Percentiles rank a stretch among this genome's conserved stretches.
These are phyloP conservation scores for Brachyhypopomus occidentalis DNA, from an alignment of 2,113 vertebrate species.

Conservation along the genomic window DNA sequence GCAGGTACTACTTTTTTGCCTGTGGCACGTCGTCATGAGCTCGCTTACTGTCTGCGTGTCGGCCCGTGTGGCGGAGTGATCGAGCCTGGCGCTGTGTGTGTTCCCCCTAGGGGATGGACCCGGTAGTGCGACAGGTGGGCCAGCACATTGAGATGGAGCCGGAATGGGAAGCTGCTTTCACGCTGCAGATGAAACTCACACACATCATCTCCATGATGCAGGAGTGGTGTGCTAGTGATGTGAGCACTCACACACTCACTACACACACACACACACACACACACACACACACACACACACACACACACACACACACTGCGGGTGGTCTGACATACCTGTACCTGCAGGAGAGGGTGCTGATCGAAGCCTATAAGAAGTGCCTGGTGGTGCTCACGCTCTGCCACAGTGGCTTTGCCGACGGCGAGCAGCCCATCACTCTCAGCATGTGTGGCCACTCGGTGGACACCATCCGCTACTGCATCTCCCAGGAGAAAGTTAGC, in stretches of 20 bases:
- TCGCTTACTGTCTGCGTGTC: too few species aligned
- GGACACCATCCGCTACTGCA: constrained; percentile 94
- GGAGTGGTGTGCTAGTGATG: constrained; percentile 94
- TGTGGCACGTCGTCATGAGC: too few species aligned
- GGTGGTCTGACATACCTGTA: too few species aligned
- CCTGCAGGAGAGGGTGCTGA: constrained; percentile 87
- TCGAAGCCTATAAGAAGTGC: constrained; percentile 94
- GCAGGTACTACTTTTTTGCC: too few species aligned
- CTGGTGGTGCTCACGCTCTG: constrained; percentile 85
- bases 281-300: too few species aligned
- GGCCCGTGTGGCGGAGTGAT: too few species aligned
- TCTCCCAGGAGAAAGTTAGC: constrained; percentile 97
- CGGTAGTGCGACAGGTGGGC: constrained; percentile 93
- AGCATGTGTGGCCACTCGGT: constrained; percentile 90
- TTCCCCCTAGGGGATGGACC: constrained; percentile 92
- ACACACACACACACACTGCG: too few species aligned
- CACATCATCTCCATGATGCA: constrained; percentile 98
- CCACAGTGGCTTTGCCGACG: constrained; percentile 88
- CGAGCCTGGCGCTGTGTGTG: too few species aligned
- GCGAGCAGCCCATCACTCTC: constrained; percentile 91
- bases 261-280: too few species aligned
- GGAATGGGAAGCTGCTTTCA: constrained; percentile 98
- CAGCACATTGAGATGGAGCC: constrained; percentile 99
- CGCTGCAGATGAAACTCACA: constrained; percentile 95
- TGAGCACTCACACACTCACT: constrained; percentile 67